Evolutionary conservation across 2,888 invertebrate species (phyloP).

Genomic region (Silvanus unidentatus): DNA sequence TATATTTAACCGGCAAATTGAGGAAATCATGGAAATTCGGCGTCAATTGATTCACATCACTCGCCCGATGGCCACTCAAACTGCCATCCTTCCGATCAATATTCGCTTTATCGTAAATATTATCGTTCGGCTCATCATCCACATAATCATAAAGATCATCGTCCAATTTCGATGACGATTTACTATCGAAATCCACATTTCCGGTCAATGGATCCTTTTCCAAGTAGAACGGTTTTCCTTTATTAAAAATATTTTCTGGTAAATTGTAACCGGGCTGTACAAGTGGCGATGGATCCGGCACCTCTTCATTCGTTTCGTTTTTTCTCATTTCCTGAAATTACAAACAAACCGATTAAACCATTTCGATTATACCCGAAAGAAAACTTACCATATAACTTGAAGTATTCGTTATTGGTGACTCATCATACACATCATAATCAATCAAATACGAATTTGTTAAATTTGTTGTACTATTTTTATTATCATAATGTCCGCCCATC

Average conservation of each 20-base stretch:
- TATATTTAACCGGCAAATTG: slow-evolving; percentile 62
- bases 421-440: slow-evolving; percentile 18
- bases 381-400: background rate
- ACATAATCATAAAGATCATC: slow-evolving; percentile 37
- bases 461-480: slow-evolving; percentile 19
- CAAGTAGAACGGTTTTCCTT: slow-evolving; percentile 64
- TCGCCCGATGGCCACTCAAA: slow-evolving; percentile 46
- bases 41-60: slow-evolving; percentile 57
- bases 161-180: slow-evolving; percentile 42
- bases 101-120: slow-evolving; percentile 41
- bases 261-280: slow-evolving; percentile 45
- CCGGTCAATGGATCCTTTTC: slow-evolving; percentile 65
- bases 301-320: slow-evolving; percentile 30
- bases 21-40: slow-evolving; percentile 64
- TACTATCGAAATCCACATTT: slow-evolving; percentile 56
- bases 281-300: slow-evolving; percentile 43
- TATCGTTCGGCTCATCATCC: slow-evolving; percentile 30
- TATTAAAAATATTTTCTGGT: slow-evolving; percentile 59
- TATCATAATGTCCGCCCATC: slow-evolving; percentile 37
- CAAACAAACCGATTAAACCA: too few species aligned
- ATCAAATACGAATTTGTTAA: slow-evolving; percentile 17
- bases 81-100: slow-evolving; percentile 47
- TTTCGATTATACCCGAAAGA: background rate
- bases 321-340: slow-evolving; percentile 2
- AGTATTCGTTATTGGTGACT: slow-evolving; percentile 1